These are phyloP conservation scores for Cochlearius cochlearius DNA, from an alignment of 2,113 vertebrate species.

Conservation along the genomic window DNA sequence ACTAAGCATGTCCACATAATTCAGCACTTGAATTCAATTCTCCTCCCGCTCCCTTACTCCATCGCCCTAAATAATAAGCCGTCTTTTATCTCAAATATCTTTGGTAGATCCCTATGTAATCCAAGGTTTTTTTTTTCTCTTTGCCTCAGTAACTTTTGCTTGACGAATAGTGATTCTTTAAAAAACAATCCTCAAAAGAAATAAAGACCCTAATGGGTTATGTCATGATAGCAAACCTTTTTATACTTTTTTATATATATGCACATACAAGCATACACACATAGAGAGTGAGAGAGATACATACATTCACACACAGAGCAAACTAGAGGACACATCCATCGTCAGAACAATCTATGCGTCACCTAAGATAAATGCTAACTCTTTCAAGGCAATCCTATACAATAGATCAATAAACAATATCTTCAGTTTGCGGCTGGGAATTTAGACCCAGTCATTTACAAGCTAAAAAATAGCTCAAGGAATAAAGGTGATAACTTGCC, in stretches of 20 bases:
- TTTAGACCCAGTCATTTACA: neutral
- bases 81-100: neutral
- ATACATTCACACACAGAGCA: neutral
- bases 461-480: slow-evolving; percentile 34
- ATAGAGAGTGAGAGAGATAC: neutral
- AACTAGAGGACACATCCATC: neutral
- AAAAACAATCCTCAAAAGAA: neutral
- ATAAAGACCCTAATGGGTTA: neutral
- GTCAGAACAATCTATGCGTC: neutral
- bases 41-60: neutral
- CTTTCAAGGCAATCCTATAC: slow-evolving; percentile 28
- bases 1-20: neutral
- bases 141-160: neutral
- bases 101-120: neutral
- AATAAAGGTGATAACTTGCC: slow-evolving; percentile 2
- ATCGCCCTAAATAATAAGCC: neutral
- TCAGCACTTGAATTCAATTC: neutral
- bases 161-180: neutral
- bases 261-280: neutral
- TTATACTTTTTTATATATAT: neutral
- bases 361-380: slow-evolving; percentile 8
- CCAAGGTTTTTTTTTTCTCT: neutral
- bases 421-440: slow-evolving; percentile 8
- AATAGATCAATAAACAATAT: slow-evolving; percentile 35
- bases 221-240: neutral